These are phyloP conservation scores for Pseudonaja textilis DNA, from an alignment of 2,113 vertebrate genomes.

Conservation along the genomic window DNA sequence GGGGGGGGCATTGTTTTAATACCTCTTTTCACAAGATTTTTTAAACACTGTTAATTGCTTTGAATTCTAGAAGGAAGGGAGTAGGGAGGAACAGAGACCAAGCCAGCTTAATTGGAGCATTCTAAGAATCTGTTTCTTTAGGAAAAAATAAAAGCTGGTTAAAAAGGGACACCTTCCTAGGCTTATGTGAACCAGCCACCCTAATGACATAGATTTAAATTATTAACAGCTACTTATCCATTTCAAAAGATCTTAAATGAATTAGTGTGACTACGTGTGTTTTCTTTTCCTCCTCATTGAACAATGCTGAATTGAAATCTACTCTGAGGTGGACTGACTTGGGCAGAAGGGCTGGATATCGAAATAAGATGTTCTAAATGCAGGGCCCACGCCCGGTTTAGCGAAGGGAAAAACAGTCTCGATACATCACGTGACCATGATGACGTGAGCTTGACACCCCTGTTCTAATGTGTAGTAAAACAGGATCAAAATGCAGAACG, in stretches of 20 bases:
- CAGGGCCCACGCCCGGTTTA: too few species aligned
- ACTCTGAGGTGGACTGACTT: background rate
- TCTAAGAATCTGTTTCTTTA: too few species aligned
- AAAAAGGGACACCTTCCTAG: background rate
- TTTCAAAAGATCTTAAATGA: background rate
- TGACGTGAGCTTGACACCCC: too few species aligned
- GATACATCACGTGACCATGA: too few species aligned
- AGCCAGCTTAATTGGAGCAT: background rate
- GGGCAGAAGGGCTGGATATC: background rate
- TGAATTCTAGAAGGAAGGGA: background rate
- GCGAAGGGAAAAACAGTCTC: too few species aligned
- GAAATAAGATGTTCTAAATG: background rate
- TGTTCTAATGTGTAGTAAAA: background rate
- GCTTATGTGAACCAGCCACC: background rate
- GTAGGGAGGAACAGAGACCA: background rate
- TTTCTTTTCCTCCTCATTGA: background rate
- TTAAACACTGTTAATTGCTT: background rate
- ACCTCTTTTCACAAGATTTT: background rate
- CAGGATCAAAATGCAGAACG: background rate
- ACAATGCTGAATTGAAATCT: background rate
- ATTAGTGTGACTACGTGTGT: too few species aligned
- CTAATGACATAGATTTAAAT: background rate
- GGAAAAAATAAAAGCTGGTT: background rate
- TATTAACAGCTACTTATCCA: background rate
- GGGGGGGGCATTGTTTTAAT: background rate